phyloP scores from a whole-genome alignment of 2,113 vertebrate species.

The Brachyistius frenatus region DNA sequence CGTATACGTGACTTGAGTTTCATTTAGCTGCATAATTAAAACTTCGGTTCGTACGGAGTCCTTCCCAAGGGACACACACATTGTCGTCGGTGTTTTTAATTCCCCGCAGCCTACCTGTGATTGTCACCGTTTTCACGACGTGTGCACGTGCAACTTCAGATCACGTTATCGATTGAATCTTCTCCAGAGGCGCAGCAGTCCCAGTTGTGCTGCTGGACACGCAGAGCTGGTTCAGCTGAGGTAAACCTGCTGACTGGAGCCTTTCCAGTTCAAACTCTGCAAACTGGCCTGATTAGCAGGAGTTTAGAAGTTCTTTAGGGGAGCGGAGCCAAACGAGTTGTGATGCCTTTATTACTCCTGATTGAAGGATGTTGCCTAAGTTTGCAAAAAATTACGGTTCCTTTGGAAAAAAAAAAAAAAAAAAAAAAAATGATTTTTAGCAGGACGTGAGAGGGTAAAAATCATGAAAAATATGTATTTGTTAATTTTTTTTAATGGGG shows the following conservation, averaged over 20 bases:
- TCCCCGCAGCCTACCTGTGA: background rate
- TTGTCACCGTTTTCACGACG: too few relatives aligned
- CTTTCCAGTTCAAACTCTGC: conserved; percentile 64
- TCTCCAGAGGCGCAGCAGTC: background rate
- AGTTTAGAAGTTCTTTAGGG: conserved; percentile 42
- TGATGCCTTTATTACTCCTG: conserved; percentile 25
- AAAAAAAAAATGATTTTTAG: too few relatives aligned
- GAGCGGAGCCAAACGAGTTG: conserved; percentile 32
- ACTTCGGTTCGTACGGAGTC: too few relatives aligned
- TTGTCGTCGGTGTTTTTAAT: too few relatives aligned
- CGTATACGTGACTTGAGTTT: too few relatives aligned
- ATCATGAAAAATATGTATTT: too few relatives aligned
- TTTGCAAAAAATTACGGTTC: background rate
- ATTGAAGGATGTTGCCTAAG: background rate
- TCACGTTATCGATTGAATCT: background rate
- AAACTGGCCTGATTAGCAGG: conserved; percentile 61
- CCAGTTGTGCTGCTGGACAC: background rate
- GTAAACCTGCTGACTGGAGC: conserved; percentile 70
- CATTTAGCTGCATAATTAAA: too few relatives aligned
- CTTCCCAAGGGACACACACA: background rate
- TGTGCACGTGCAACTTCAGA: too few relatives aligned
- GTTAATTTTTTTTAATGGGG: too few relatives aligned
- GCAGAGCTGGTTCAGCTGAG: conserved; percentile 60
- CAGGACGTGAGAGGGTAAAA: too few relatives aligned
- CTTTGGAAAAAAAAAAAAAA: background rate